Percentiles rank a stretch among this genome's conserved stretches.
phyloP scores from a whole-genome alignment of 2,113 vertebrate species.

The Seriola aureovittata region DNA sequence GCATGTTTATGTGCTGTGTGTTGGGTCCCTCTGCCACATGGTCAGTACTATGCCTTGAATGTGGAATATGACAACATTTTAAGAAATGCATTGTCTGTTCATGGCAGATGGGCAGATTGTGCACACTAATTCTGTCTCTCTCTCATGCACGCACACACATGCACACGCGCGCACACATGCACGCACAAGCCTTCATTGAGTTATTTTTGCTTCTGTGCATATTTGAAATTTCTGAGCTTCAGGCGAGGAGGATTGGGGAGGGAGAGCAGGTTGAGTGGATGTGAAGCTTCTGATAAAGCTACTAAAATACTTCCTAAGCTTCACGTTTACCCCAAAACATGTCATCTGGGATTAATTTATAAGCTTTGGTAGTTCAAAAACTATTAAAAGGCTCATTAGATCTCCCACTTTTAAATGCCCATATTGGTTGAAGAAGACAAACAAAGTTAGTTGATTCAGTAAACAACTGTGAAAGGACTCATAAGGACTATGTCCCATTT shows the following conservation, averaged over 20 bases:
- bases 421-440: conserved; percentile 49
- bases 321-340: conserved; percentile 58
- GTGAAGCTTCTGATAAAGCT: conserved; percentile 54
- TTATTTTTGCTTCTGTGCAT: conserved; percentile 59
- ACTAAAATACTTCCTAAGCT: conserved; percentile 57
- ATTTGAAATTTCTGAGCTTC: conserved; percentile 56
- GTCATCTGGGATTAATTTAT: conserved; percentile 61
- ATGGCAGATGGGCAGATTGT: conserved; percentile 50
- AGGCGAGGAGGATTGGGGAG: conserved; percentile 12
- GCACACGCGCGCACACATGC: neutral
- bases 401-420: conserved; percentile 41
- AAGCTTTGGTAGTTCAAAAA: conserved; percentile 48
- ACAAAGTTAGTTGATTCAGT: conserved; percentile 53
- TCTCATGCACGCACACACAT: neutral
- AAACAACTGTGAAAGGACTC: conserved; percentile 57
- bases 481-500: conserved; percentile 50
- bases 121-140: conserved; percentile 25
- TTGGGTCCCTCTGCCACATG: conserved; percentile 34
- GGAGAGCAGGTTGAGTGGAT: conserved; percentile 20
- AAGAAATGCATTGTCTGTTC: conserved; percentile 37
- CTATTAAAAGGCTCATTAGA: conserved; percentile 47
- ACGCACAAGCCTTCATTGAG: conserved; percentile 25
- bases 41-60: conserved; percentile 31
- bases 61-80: conserved; percentile 39
- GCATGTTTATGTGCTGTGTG: conserved; percentile 31